Base-by-base conservation (phyloP, 2,797 vertebrate genomes). In the Ataeniobius toweri region DNA sequence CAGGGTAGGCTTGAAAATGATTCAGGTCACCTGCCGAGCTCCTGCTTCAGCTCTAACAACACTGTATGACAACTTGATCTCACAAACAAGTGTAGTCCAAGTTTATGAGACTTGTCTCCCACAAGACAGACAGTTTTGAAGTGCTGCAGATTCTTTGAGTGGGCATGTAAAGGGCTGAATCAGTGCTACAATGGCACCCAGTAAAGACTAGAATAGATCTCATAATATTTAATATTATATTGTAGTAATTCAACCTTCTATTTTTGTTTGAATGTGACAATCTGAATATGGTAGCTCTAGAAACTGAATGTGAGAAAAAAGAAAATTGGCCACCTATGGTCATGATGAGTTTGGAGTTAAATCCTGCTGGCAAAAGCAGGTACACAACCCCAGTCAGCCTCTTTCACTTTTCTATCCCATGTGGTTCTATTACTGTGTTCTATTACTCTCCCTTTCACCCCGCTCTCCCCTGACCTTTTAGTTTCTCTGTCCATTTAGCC, bases 371-470 rank as follows among this genome's bases (percentile, higher is more conserved):
- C 72, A 76, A 80, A 85, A 87, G 74, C 78, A 81, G 73, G 79
- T 82, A 67, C 75, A 81, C 71, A 51, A 76, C 82, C 79, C 76
- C 88, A 83, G 83, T 85, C 81, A 75, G 82, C 68, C 77, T 79
- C 74, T 73, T 80, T 86, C 78, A 80, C 73, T 75, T 68, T 63
- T 83, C 83, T 50, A 41, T 80, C 71, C 78, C 68, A 6, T 75
- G 58, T 83, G 83, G 70, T 80, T 69, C 81, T 81, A 89, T 91
- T 89, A 85, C 78, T 85, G 31, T 36, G 70, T 80, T 69, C 81
- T 81, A 89, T 91, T 89, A 85, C 78, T 85, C 82, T 85, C 84
- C 78, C 84, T 86, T 84, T 80, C 86, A 83, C 75, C 77, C 69
- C 68, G 6, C 10, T 85, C 74, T 79, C 83, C 72, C 55, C 78